A percentile compares a stretch with the other conserved stretches of the same genome.
phyloP scores from a whole-genome alignment of 2,888 invertebrate species.

The Patella depressa region DNA sequence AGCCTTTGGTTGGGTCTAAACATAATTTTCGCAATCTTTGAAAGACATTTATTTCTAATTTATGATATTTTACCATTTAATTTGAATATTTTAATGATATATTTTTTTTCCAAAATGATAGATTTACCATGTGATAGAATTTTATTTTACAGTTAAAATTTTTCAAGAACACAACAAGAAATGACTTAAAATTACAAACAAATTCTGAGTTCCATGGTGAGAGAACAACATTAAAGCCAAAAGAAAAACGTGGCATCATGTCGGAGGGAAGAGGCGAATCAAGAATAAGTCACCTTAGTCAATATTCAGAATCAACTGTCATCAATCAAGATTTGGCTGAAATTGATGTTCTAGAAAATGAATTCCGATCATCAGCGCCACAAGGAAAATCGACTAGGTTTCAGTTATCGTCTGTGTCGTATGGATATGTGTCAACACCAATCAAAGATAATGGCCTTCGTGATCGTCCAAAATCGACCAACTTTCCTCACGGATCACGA shows the following conservation, averaged over 20 bases:
- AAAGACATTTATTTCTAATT: too few species aligned
- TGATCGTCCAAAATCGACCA: slow-evolving; percentile 1
- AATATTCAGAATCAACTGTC: slow-evolving; percentile 58
- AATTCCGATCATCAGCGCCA: slow-evolving; percentile 32
- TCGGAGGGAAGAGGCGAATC: slow-evolving; percentile 49
- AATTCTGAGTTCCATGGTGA: too few species aligned
- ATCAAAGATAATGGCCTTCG: not conserved
- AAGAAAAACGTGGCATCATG: slow-evolving; percentile 28
- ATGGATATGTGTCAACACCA: not conserved
- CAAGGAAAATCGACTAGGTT: slow-evolving; percentile 24
- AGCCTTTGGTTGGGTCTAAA: too few species aligned
- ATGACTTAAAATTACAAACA: too few species aligned
- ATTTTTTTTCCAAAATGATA: too few species aligned
- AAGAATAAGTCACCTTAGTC: slow-evolving; percentile 46
- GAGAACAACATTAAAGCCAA: not conserved
- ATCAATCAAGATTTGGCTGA: slow-evolving; percentile 53
- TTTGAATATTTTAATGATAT: too few species aligned
- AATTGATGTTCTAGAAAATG: slow-evolving; percentile 46
- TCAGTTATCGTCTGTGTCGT: not conserved
- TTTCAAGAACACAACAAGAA: too few species aligned
- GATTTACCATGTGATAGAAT: too few species aligned
- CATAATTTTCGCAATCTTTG: too few species aligned
- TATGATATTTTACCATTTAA: too few species aligned
- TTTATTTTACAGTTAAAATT: too few species aligned
- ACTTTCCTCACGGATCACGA: slow-evolving; percentile 20